Conservation (phyloP, 2,797 vertebrate genomes). For the Hylomyscus alleni region DNA sequence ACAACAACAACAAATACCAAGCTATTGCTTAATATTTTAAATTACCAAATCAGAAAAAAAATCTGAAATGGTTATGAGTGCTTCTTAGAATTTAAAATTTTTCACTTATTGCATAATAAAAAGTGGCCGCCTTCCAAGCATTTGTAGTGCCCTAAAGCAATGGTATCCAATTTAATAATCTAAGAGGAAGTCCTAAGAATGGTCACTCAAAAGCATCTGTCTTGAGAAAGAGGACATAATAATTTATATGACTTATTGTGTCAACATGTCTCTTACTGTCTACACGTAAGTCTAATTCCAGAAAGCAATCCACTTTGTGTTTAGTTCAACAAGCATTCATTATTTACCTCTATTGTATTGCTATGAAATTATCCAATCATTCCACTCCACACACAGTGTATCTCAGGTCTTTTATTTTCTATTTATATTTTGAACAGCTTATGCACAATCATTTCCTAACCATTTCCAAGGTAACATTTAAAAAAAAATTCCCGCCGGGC, state of each 20-base stretch:
- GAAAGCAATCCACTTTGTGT: background rate
- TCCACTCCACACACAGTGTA: background rate
- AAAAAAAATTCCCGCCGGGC: background rate
- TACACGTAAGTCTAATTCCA: background rate
- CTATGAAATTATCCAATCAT: background rate
- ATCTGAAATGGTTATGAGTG: conserved; percentile 14
- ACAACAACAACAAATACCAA: background rate
- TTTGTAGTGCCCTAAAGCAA: background rate
- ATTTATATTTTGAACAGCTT: conserved; percentile 21
- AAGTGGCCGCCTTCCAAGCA: background rate
- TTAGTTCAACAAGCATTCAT: conserved; percentile 28
- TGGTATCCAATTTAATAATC: conserved; percentile 29
- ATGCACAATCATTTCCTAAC: background rate
- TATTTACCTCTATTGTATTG: background rate
- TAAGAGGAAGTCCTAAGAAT: conserved; percentile 32
- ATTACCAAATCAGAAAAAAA: background rate
- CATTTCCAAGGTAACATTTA: background rate
- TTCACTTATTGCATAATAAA: conserved; percentile 10
- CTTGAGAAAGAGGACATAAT: background rate
- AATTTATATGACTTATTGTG: background rate
- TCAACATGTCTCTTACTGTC: background rate
- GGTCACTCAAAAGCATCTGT: background rate
- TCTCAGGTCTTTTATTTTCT: conserved; percentile 43
- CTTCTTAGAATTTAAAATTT: conserved; percentile 33
- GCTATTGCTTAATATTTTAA: conserved; percentile 2